Conservation (phyloP, 1,140 invertebrate genomes). For the Drosophila arizonae region DNA sequence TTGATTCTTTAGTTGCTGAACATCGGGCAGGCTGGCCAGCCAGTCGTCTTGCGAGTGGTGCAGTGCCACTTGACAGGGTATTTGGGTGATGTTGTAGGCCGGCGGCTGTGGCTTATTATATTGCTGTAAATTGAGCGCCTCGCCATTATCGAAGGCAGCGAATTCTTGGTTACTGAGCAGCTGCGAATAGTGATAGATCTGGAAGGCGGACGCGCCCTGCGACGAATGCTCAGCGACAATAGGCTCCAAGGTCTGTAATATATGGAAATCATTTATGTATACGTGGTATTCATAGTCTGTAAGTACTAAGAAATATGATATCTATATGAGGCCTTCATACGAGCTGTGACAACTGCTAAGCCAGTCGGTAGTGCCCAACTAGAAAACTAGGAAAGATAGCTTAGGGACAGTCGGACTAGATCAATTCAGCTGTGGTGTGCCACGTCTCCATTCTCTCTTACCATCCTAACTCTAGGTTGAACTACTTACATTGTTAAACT, state of each 20-base stretch:
- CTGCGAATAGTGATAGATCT: constrained; percentile 56
- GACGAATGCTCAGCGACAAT: constrained; percentile 44
- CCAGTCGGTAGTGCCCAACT: no score
- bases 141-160: constrained; percentile 37
- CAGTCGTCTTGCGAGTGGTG: constrained; percentile 48
- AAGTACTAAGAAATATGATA: no score
- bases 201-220: constrained; percentile 46
- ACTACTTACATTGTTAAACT: constrained; percentile 39
- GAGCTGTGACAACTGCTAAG: no score
- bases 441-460: no score
- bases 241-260: constrained; percentile 43
- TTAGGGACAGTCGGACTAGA: no score
- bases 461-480: no score
- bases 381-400: no score
- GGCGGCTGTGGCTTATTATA: constrained; percentile 6
- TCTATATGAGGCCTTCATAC: no score
- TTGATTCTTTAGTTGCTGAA: no score
- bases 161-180: constrained; percentile 13
- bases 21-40: constrained; percentile 13
- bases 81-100: constrained; percentile 39
- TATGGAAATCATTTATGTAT: no score
- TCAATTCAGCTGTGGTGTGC: no score
- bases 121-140: constrained; percentile 12
- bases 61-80: constrained; percentile 29
- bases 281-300: no score